These are phyloP conservation scores for Scaptomyza polygonia DNA, from an alignment of 2,888 invertebrate genomes.

Conservation along the genomic window DNA sequence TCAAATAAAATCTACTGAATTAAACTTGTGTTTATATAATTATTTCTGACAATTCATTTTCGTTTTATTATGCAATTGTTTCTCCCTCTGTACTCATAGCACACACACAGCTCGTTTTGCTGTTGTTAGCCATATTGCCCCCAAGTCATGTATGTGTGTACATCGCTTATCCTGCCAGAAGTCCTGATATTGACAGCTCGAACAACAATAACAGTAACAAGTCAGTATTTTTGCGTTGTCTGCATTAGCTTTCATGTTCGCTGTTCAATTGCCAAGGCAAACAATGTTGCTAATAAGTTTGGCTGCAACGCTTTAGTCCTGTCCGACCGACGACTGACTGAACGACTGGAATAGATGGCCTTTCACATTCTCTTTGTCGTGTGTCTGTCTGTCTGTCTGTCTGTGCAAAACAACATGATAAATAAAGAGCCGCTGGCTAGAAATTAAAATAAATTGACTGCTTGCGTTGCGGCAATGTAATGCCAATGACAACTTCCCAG, in stretches of 20 bases:
- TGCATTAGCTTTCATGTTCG: constrained; percentile 33
- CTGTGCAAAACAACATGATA: constrained; percentile 70
- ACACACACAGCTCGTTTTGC: constrained; percentile 29
- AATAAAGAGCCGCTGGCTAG: constrained; percentile 76
- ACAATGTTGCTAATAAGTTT: constrained; percentile 72
- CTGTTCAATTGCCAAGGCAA: constrained; percentile 53
- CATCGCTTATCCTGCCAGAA: constrained; percentile 54
- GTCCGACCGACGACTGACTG: neutral
- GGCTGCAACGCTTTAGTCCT: constrained; percentile 29
- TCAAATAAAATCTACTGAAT: too few relatives aligned
- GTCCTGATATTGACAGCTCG: constrained; percentile 57
- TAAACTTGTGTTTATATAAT: too few relatives aligned
- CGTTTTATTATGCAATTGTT: neutral
- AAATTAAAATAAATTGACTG: constrained; percentile 81
- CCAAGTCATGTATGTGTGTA: constrained; percentile 69
- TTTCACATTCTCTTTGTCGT: neutral
- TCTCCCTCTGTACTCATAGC: neutral
- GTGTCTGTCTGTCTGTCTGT: constrained; percentile 35
- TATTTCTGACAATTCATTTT: too few relatives aligned
- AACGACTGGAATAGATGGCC: neutral
- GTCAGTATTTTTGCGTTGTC: neutral
- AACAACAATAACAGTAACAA: constrained; percentile 7
- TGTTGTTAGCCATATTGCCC: constrained; percentile 36
- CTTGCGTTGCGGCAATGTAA: constrained; percentile 56
- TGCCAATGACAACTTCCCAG: constrained; percentile 22